These are phyloP conservation scores for Grantiella picta DNA, from an alignment of 2,113 vertebrate species.

Conservation along the genomic window DNA sequence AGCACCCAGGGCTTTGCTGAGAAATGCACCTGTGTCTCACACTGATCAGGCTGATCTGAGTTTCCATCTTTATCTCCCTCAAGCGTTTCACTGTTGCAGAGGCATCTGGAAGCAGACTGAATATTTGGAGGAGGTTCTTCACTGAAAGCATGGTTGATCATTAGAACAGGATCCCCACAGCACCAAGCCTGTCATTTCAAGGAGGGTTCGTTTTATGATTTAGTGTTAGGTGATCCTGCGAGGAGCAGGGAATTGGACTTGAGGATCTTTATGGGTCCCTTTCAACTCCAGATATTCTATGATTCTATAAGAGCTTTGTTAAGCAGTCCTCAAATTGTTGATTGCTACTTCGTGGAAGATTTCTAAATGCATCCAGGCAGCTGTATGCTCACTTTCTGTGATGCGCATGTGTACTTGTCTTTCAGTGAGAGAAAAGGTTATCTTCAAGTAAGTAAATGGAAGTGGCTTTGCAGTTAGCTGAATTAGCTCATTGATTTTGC, in stretches of 20 bases:
- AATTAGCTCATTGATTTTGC: neutral
- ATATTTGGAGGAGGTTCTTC: neutral
- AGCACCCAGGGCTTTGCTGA: neutral
- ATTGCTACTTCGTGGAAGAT: neutral
- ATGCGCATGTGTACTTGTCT: neutral
- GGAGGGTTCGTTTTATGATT: neutral
- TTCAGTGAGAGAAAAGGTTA: neutral
- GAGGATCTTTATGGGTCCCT: neutral
- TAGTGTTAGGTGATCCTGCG: neutral
- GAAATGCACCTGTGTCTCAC: neutral
- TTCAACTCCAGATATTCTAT: neutral
- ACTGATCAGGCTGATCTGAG: neutral
- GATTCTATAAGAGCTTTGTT: neutral
- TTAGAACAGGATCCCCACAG: neutral
- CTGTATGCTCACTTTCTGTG: neutral
- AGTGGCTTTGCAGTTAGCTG: neutral
- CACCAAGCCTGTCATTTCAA: neutral
- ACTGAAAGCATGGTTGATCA: fast-evolving
- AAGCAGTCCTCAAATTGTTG: neutral
- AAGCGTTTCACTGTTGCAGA: neutral
- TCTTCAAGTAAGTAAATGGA: neutral
- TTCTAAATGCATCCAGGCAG: neutral
- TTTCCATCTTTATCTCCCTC: neutral
- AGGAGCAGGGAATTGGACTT: neutral
- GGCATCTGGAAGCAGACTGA: neutral